These are phyloP conservation scores for Odontocolon sp. DNA, from an alignment of 2,888 invertebrate genomes.

Conservation along the genomic window DNA sequence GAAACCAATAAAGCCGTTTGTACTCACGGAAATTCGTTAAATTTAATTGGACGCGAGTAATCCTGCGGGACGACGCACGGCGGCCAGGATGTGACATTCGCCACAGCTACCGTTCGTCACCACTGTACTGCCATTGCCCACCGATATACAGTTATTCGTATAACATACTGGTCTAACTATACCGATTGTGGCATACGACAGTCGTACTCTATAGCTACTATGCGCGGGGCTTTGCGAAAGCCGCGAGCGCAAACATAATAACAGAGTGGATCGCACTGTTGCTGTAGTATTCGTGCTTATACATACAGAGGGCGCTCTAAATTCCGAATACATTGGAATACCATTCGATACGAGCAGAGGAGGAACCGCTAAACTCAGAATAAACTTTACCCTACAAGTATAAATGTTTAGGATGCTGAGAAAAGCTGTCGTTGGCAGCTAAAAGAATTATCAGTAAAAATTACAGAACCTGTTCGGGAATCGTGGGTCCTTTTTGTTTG, in stretches of 20 bases:
- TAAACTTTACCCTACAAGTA: too few species aligned
- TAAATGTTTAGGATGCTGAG: too few species aligned
- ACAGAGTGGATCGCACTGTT: conserved; percentile 17
- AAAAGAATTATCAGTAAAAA: too few species aligned
- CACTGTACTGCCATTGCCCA: neutral
- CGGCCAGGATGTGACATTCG: neutral
- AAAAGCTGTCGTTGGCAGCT: too few species aligned
- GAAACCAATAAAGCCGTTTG: conserved; percentile 78
- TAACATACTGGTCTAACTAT: neutral
- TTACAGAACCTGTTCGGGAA: too few species aligned
- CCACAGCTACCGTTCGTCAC: too few species aligned
- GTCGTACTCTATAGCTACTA: conserved; percentile 2
- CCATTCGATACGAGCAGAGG: too few species aligned
- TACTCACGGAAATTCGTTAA: conserved; percentile 77
- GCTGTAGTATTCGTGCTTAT: too few species aligned
- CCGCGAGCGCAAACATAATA: conserved; percentile 42
- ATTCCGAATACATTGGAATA: neutral
- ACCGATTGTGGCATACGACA: too few species aligned
- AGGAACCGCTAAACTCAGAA: too few species aligned
- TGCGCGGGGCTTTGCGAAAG: neutral
- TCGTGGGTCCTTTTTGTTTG: too few species aligned
- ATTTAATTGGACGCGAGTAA: conserved; percentile 80
- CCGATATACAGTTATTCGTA: conserved; percentile 9
- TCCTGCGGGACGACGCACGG: conserved; percentile 64
- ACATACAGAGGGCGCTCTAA: neutral